A percentile compares a stretch with the other conserved stretches of the same genome.
These are phyloP conservation scores for Philypnodon macrostomus DNA, from an alignment of 2,797 vertebrate species.

Conservation along the genomic window DNA sequence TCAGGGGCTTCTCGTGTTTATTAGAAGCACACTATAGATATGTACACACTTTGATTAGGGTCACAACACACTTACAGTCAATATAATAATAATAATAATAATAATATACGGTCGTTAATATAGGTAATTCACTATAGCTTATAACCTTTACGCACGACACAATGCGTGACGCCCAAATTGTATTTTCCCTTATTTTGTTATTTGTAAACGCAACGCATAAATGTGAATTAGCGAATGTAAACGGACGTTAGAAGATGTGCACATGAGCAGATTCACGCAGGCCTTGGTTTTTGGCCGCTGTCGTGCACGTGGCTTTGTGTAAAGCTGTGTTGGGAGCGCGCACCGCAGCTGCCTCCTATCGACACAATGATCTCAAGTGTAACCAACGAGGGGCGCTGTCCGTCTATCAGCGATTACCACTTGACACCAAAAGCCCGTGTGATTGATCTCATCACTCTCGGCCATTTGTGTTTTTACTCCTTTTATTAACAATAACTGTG, in stretches of 20 bases:
- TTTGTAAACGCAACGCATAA: neutral
- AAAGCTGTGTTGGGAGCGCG: conserved; percentile 54
- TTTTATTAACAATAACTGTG: conserved; percentile 53
- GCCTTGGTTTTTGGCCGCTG: neutral
- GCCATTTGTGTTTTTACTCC: conserved; percentile 52
- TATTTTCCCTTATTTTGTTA: neutral
- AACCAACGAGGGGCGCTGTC: conserved; percentile 79
- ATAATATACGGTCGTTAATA: neutral
- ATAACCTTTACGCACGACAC: neutral
- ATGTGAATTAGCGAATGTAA: neutral
- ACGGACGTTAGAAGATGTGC: neutral
- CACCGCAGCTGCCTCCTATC: conserved; percentile 65
- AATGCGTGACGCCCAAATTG: neutral
- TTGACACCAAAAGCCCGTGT: conserved; percentile 53
- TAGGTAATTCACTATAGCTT: neutral
- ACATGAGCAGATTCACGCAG: neutral
- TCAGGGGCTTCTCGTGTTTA: conserved; percentile 24
- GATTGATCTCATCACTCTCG: conserved; percentile 67
- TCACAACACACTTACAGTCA: neutral
- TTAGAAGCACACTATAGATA: conserved; percentile 10
- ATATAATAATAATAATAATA: conserved; percentile 4
- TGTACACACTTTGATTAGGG: conserved; percentile 10
- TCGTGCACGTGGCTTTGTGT: conserved; percentile 20
- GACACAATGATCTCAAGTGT: conserved; percentile 72
- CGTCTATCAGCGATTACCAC: conserved; percentile 67